phyloP scores from a whole-genome alignment of 2,113 vertebrate genomes.

The Chaetorhynchus papuensis region DNA sequence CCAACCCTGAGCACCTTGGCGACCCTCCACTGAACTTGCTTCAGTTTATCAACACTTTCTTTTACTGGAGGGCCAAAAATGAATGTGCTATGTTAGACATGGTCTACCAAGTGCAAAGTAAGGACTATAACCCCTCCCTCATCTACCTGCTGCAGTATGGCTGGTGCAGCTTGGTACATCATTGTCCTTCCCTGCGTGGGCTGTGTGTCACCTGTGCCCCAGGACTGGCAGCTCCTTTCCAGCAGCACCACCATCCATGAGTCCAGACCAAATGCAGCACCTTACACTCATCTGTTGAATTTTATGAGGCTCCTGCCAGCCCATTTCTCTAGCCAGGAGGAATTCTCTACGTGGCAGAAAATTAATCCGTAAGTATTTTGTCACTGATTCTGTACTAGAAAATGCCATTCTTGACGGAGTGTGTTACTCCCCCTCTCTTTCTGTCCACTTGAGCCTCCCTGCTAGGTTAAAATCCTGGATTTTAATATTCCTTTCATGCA shows the following conservation, averaged over 20 bases:
- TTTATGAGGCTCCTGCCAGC: not conserved
- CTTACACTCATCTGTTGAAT: not conserved
- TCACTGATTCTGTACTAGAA: not conserved
- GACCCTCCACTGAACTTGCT: not conserved
- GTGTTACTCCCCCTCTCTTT: not conserved
- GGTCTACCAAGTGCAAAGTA: not conserved
- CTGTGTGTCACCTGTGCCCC: no score
- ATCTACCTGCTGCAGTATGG: not conserved
- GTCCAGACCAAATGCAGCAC: not conserved
- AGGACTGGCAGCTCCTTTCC: not conserved
- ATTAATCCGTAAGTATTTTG: not conserved
- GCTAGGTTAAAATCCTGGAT: not conserved
- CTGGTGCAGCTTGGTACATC: not conserved
- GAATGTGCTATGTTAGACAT: not conserved
- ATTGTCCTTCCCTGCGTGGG: rapidly evolving
- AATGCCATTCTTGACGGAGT: not conserved
- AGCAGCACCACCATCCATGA: not conserved
- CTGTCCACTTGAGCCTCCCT: not conserved
- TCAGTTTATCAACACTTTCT: not conserved
- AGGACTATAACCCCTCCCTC: not conserved
- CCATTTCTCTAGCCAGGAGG: not conserved
- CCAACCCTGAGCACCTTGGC: not conserved
- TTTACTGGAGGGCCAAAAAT: not conserved
- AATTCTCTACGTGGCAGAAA: not conserved
- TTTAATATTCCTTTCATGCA: constrained; percentile 37